Conservation (phyloP, 2,797 vertebrate genomes). For the Acrossocheilus fasciatus region DNA sequence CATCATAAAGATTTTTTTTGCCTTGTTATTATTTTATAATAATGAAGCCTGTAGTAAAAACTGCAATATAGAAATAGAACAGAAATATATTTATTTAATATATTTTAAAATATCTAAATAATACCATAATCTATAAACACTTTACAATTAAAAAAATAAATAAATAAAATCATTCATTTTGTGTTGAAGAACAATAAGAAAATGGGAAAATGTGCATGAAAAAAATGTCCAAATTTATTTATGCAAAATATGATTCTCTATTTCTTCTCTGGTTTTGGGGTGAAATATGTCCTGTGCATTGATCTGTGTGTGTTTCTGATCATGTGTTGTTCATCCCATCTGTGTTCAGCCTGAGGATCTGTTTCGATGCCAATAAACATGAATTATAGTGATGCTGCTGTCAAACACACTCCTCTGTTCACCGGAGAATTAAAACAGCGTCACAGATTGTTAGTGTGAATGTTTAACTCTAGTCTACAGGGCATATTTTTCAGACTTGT, state of each 20-base stretch:
- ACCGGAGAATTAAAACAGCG: background rate
- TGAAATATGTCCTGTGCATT: background rate
- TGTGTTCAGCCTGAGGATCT: constrained; percentile 28
- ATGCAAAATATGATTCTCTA: background rate
- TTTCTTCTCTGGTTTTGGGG: background rate
- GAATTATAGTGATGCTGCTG: constrained; percentile 33
- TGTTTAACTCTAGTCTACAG: constrained; percentile 34
- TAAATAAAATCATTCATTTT: background rate
- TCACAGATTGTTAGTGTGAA: constrained; percentile 26
- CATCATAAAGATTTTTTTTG: background rate
- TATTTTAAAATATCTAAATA: background rate
- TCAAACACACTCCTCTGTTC: constrained; percentile 9
- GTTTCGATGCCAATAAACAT: constrained; percentile 23
- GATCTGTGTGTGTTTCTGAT: background rate
- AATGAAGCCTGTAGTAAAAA: background rate
- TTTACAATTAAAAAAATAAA: too few relatives aligned
- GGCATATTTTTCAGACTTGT: constrained; percentile 44
- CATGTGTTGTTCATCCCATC: background rate
- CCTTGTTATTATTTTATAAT: background rate
- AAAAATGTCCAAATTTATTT: background rate
- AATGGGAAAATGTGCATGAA: background rate
- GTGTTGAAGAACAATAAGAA: background rate
- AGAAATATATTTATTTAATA: background rate
- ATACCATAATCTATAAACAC: background rate
- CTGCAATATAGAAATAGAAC: background rate